Percentiles rank a stretch among this genome's conserved stretches.
phyloP scores from a whole-genome alignment of 1,140 invertebrate genomes.

The Himalopsyche phryganea region DNA sequence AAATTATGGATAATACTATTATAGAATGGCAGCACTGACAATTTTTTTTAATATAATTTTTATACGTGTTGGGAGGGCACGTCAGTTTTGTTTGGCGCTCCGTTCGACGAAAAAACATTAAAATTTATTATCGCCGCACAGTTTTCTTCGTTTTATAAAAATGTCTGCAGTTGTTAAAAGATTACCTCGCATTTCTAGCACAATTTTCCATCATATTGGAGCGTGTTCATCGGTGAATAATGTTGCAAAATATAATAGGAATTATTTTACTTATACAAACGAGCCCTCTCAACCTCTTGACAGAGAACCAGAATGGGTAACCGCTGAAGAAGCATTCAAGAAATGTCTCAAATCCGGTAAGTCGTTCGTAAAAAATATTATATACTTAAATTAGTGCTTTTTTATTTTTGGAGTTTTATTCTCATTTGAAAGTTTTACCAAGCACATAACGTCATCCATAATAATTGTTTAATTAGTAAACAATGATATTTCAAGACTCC shows the following conservation, averaged over 20 bases:
- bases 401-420: too few relatives aligned
- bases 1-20: too few relatives aligned
- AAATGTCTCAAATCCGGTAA: conserved; percentile 55
- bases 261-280: conserved; percentile 54
- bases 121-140: not conserved
- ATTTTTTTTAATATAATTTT: too few relatives aligned
- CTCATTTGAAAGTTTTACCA: too few relatives aligned
- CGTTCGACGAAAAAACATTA: not conserved
- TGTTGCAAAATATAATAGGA: conserved; percentile 34
- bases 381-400: too few relatives aligned
- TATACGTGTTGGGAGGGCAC: too few relatives aligned
- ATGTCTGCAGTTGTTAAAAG: conserved; percentile 23
- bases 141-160: not conserved
- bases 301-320: conserved; percentile 48
- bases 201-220: conserved; percentile 17
- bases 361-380: too few relatives aligned
- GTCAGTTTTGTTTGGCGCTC: too few relatives aligned
- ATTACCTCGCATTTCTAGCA: conserved; percentile 17
- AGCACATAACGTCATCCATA: too few relatives aligned
- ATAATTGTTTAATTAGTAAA: too few relatives aligned
- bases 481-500: too few relatives aligned
- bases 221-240: conserved; percentile 5
- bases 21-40: too few relatives aligned
- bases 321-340: conserved; percentile 51
- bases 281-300: conserved; percentile 54